Evolutionary conservation across 2,888 invertebrate species (phyloP), one percentile per base, ranked within the genome.

Genomic region (Cecidostiba fungosa): DNA sequence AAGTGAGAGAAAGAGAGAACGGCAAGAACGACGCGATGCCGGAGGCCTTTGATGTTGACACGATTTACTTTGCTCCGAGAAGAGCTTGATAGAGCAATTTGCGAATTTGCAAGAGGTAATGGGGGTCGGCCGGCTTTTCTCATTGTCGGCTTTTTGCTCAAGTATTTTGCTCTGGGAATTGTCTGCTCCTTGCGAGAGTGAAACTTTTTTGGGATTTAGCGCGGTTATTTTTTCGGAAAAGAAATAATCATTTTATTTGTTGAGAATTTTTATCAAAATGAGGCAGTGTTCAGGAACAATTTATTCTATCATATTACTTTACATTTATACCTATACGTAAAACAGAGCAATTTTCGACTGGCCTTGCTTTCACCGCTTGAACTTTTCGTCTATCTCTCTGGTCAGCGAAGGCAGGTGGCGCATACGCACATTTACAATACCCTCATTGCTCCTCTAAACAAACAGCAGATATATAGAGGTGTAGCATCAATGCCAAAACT

Each of bases 11-110:
- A 70, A 39, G 43, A 47, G 66, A 59, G 62, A 76, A 59, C 36
- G 50, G 79, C 29, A 32, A 3, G 4, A 73, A 47, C 19, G 82
- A 72, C 43, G 73, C 16, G 2, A 62, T 23, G 47, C 39, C 73
- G 47, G 70, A n/a, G 73, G 77, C 59, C 77, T 81, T 81, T 73
- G 81, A 82, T 78, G 86, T 78, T 82, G 84, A 84, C 81, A 86
- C 80, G 77, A 86, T 86, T 81, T 78, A 77, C 54, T 84, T 77
- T 78, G 19, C 73, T 62, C 47, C 16, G 59, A 14, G 74, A 36
- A 70, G 14, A 50, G 47, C 50, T 69, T 77, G 66, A 81, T 85
- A 73, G 81, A 77, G 77, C 77, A 82, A 83, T 83, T 83, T 77
- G 72, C 62, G 77, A 83, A 83, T 74, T 29, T 10, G 69, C 69